phyloP scores from a whole-genome alignment of 2,113 vertebrate genomes.

The Labeo catla region DNA sequence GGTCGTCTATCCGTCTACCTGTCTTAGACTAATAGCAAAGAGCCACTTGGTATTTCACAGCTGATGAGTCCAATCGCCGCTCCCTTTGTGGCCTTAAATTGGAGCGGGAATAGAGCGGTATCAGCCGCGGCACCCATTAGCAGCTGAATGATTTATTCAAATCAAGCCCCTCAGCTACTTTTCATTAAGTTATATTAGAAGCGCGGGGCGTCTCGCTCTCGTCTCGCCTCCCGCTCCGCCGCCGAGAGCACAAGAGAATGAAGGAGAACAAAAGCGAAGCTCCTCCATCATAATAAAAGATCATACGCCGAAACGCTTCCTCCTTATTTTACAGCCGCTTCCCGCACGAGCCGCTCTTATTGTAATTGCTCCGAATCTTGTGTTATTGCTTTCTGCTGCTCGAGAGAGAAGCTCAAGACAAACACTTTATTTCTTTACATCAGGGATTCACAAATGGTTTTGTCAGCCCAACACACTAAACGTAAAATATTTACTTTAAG shows the following conservation, averaged over 20 bases:
- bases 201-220: not conserved
- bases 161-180: slow-evolving; percentile 52
- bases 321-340: no score
- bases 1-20: slow-evolving; percentile 31
- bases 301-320: not conserved
- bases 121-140: slow-evolving; percentile 52
- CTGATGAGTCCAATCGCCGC: slow-evolving; percentile 43
- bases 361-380: not conserved
- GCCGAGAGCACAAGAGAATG: not conserved
- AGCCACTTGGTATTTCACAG: slow-evolving; percentile 48
- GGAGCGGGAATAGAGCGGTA: slow-evolving; percentile 46
- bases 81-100: slow-evolving; percentile 58
- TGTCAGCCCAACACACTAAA: not conserved
- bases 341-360: not conserved
- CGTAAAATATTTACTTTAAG: not conserved
- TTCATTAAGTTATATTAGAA: slow-evolving; percentile 52
- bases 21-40: slow-evolving; percentile 32
- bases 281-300: not conserved
- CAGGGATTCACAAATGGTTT: not conserved
- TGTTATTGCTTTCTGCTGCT: not conserved
- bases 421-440: not conserved
- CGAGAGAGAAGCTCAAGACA: not conserved
- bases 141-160: slow-evolving; percentile 59
- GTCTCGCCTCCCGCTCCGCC: not conserved
- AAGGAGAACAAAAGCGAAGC: not conserved